Evolutionary conservation across 2,888 invertebrate genomes (phyloP), one percentile per base, ranked within the genome.

Genomic region (Halictus quadricinctus): DNA sequence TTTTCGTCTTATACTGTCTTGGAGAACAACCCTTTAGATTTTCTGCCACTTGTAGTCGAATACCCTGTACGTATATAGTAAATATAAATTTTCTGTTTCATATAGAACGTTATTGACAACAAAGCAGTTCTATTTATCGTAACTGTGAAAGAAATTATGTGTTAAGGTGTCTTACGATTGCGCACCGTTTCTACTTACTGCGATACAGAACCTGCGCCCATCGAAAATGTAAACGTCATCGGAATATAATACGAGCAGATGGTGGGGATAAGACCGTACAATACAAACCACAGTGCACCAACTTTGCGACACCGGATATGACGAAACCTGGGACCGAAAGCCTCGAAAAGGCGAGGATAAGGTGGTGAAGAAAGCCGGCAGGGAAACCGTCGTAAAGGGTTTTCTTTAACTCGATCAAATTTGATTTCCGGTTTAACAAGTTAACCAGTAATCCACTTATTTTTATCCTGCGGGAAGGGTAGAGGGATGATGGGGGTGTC

Each of bases 351-450:
- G 15, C 2, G 36, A 64, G 29, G 18, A 64, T 64, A 18, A 64
- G 15, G 18, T 29, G 15, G 18, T 8, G 18, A 29, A 7, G 29
- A 29, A 64, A 7, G 29, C 1, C 15, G 15, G 0, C 2, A 8
- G 29, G 15, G 29, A 36, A 64, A 15, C 29, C 64, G 2, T 64
- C 29, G 29, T 29, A 64, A 29, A 18, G 15, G 29, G 89, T 88
- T 90, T 88, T 81, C 87, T 88, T 90, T 90, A 90, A 90, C 87
- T 76, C 86, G 86, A 90, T 90, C 88, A 90, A 90, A 88, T 85
- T 88, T 86, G 89, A 90, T 90, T 88, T 84, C 8, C 64, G 29
- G 15, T 64, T 64, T 64, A 36, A 29, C 64, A 64, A 64, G 64
- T 29, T 64, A 29, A 36, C 29, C 29, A 18, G 64, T 64, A 64